phyloP scores from a whole-genome alignment of 92 coral and sea anemone genomes.

The Galaxea fascicularis region DNA sequence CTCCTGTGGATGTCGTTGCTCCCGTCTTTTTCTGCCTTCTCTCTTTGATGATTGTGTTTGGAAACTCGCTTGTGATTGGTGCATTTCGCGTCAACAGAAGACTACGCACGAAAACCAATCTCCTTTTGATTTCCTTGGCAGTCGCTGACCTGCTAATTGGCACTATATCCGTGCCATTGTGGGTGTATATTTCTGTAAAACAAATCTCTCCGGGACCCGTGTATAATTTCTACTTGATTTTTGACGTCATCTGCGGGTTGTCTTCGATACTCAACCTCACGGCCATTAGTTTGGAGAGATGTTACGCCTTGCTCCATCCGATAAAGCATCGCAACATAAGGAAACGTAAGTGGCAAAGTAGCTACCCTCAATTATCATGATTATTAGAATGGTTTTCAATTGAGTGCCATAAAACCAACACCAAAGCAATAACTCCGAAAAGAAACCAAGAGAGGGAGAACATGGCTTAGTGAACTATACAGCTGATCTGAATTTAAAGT shows the following conservation, averaged over 20 bases:
- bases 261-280: slow-evolving; percentile 85
- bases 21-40: slow-evolving; percentile 61
- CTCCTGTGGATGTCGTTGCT: slow-evolving; percentile 49
- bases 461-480: too few relatives aligned
- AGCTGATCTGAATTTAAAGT: too few relatives aligned
- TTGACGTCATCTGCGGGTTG: slow-evolving; percentile 80
- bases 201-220: not conserved
- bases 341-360: slow-evolving; percentile 52
- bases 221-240: slow-evolving; percentile 46
- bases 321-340: slow-evolving; percentile 81
- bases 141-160: slow-evolving; percentile 83
- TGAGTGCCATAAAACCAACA: too few relatives aligned
- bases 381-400: too few relatives aligned
- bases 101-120: slow-evolving; percentile 82
- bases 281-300: slow-evolving; percentile 83
- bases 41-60: slow-evolving; percentile 66
- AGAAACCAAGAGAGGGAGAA: too few relatives aligned
- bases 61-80: slow-evolving; percentile 80
- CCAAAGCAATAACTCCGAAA: too few relatives aligned
- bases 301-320: slow-evolving; percentile 81
- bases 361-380: not conserved
- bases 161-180: slow-evolving; percentile 66
- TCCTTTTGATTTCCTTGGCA: slow-evolving; percentile 80
- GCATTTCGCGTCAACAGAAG: slow-evolving; percentile 85
- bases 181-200: slow-evolving; percentile 47